Conservation (phyloP, 2,113 vertebrate species). For the Bothrops jararaca region DNA sequence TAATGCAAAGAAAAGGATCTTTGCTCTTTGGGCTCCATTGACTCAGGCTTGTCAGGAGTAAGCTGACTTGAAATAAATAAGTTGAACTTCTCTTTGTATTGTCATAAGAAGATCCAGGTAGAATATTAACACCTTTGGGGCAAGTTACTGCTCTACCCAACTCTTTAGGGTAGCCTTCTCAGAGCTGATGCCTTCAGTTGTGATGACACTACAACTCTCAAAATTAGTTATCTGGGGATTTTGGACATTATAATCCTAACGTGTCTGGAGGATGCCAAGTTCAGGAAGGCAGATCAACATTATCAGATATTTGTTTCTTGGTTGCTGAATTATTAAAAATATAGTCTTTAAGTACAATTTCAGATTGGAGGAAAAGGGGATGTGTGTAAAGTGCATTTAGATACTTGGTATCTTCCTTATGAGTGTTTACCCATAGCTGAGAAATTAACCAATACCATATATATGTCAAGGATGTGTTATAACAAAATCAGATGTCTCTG, state of each 20-base stretch:
- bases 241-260: background rate
- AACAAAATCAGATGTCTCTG: background rate
- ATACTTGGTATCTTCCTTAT: background rate
- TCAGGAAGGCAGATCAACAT: background rate
- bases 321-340: background rate
- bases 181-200: background rate
- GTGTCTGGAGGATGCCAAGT: background rate
- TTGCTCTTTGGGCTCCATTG: conserved; percentile 1
- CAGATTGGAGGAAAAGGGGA: background rate
- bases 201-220: background rate
- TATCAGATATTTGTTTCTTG: background rate
- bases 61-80: background rate
- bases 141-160: background rate
- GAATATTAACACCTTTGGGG: background rate
- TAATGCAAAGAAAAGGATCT: rapidly evolving
- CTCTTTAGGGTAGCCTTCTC: background rate
- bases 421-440: background rate
- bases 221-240: background rate
- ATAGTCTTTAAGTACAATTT: background rate
- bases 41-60: background rate
- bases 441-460: background rate
- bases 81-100: rapidly evolving
- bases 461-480: background rate
- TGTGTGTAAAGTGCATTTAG: background rate
- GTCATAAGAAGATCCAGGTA: background rate